Evolutionary conservation across 2,797 vertebrate species (phyloP).

Genomic region (Moxostoma hubbsi): DNA sequence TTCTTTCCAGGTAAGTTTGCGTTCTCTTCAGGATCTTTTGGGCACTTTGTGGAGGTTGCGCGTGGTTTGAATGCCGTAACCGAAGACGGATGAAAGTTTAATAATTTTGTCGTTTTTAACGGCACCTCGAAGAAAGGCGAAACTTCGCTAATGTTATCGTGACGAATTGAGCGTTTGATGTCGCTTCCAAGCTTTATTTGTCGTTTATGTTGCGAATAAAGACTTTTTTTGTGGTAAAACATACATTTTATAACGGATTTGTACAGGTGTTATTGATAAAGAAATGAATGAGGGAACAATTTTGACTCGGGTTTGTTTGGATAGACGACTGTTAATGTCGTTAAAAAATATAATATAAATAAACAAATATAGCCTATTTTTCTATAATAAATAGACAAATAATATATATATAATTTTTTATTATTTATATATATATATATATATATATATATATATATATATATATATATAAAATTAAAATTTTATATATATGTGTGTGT

Average conservation of each 20-base stretch:
- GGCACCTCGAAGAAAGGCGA: neutral
- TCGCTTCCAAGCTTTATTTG: neutral
- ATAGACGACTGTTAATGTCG: neutral
- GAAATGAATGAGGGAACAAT: neutral
- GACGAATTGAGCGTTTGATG: neutral
- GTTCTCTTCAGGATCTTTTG: neutral
- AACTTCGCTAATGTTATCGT: conserved; percentile 2
- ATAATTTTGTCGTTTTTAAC: conserved; percentile 15
- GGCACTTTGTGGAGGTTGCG: conserved; percentile 38
- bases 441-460: too few species aligned
- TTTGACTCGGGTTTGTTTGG: neutral
- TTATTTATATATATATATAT: too few species aligned
- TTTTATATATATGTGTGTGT: neutral
- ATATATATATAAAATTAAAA: too few species aligned
- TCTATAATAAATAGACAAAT: too few species aligned
- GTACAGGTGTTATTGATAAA: neutral
- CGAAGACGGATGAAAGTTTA: conserved; percentile 45
- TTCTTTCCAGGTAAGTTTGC: conserved; percentile 59
- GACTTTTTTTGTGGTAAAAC: neutral
- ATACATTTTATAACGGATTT: neutral
- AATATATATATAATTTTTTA: too few species aligned
- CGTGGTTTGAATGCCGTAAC: conserved; percentile 33
- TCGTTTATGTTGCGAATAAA: neutral
- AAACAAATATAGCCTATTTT: too few species aligned
- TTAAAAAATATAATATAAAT: too few species aligned